A percentile compares a stretch with the other conserved stretches of the same genome.
Evolutionary conservation across 2,797 vertebrate genomes (phyloP).

Genomic region (Botia almorhae): DNA sequence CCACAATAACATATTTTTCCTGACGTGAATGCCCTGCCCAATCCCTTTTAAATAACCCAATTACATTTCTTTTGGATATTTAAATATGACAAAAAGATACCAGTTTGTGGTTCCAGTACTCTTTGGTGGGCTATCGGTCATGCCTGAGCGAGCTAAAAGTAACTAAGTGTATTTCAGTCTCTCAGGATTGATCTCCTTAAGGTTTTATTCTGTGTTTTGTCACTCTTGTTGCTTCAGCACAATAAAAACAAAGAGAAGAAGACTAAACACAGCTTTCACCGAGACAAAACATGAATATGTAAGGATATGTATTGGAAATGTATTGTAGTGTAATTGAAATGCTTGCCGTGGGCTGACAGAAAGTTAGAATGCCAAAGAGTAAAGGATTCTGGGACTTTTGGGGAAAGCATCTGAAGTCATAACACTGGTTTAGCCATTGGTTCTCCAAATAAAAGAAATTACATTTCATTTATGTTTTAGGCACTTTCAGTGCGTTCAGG

Average conservation of each 20-base stretch:
- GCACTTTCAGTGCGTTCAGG: too few relatives aligned
- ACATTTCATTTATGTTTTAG: too few relatives aligned
- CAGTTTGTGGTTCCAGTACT: neutral
- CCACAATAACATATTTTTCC: neutral
- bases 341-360: slow-evolving; percentile 4
- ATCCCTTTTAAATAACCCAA: neutral
- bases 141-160: slow-evolving; percentile 7
- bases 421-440: too few relatives aligned
- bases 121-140: slow-evolving; percentile 6
- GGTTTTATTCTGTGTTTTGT: slow-evolving; percentile 44
- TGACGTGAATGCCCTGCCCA: neutral
- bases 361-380: neutral
- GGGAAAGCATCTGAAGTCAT: neutral
- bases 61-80: slow-evolving; percentile 10
- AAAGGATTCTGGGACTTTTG: too few relatives aligned
- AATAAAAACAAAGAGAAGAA: slow-evolving; percentile 30
- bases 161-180: neutral
- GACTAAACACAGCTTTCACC: slow-evolving; percentile 10
- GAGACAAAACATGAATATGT: slow-evolving; percentile 18
- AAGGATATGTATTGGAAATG: too few relatives aligned
- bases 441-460: too few relatives aligned
- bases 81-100: slow-evolving; percentile 1
- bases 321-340: too few relatives aligned
- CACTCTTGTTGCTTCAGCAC: slow-evolving; percentile 22
- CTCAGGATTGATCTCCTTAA: slow-evolving; percentile 26